phyloP scores from a whole-genome alignment of 2,113 vertebrate species.

The Brienomyrus brachyistius region DNA sequence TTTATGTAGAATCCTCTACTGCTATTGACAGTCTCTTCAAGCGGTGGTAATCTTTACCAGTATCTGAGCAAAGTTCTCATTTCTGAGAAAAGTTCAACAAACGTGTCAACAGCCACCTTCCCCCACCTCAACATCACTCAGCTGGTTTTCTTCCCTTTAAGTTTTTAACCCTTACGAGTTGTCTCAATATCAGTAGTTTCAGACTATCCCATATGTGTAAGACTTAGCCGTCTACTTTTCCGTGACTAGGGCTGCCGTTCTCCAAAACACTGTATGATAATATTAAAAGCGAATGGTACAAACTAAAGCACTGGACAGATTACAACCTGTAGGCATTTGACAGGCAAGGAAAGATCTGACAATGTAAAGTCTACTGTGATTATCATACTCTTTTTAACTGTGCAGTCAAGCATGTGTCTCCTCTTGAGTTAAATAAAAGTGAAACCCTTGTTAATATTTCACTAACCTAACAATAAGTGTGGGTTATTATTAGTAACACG shows the following conservation, averaged over 20 bases:
- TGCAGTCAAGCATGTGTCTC: background rate
- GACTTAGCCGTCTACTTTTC: background rate
- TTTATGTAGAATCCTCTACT: background rate
- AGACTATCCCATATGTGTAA: background rate
- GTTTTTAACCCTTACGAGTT: background rate
- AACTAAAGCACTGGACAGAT: background rate
- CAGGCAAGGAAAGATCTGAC: background rate
- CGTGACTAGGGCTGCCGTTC: background rate
- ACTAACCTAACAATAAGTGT: background rate
- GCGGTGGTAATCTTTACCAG: background rate
- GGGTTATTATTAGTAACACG: background rate
- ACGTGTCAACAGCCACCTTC: background rate
- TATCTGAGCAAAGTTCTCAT: conserved; percentile 1
- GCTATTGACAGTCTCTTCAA: background rate
- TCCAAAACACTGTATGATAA: background rate
- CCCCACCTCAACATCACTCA: background rate
- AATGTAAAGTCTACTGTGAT: background rate
- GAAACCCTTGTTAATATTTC: background rate
- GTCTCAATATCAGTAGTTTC: background rate
- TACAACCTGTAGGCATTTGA: background rate
- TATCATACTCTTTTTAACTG: background rate
- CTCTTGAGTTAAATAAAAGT: background rate
- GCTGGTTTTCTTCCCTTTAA: background rate
- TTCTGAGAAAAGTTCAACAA: background rate
- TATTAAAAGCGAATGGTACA: background rate